phyloP scores from a whole-genome alignment of 2,113 vertebrate species.

The Capreolus pygargus region DNA sequence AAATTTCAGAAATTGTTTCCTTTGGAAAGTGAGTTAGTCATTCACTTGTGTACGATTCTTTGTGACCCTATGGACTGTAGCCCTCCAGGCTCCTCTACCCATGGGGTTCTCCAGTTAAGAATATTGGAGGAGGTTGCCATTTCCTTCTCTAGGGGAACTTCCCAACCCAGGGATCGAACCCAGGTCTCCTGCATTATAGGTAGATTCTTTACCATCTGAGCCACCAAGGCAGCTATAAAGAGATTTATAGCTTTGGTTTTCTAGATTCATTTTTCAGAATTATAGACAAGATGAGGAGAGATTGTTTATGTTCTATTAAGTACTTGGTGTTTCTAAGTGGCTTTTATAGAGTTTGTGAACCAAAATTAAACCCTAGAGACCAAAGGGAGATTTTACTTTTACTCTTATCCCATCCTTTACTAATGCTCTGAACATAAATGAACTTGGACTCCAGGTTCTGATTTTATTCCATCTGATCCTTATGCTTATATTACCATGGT shows the following conservation, averaged over 20 bases:
- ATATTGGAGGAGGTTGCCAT: neutral
- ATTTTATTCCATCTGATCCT: neutral
- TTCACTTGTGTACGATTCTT: neutral
- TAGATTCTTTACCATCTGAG: neutral
- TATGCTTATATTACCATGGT: neutral
- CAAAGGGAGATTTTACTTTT: neutral
- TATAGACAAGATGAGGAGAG: neutral
- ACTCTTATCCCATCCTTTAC: neutral
- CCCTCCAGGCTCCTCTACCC: neutral
- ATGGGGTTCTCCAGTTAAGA: neutral
- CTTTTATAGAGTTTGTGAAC: neutral
- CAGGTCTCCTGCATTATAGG: neutral
- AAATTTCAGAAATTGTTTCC: conserved; percentile 6
- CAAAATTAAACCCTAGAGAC: conserved; percentile 25
- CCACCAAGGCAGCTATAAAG: neutral
- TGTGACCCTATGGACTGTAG: neutral
- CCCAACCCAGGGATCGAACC: neutral
- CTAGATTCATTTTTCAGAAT: conserved; percentile 39
- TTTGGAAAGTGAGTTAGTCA: neutral
- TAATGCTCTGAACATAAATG: conserved; percentile 16
- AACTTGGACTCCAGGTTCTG: neutral
- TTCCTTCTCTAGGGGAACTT: neutral
- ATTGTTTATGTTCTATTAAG: neutral
- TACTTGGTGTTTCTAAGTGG: neutral
- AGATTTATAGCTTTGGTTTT: conserved; percentile 31